phyloP scores from a whole-genome alignment of 2,113 vertebrate species.

The Gila orcuttii region DNA sequence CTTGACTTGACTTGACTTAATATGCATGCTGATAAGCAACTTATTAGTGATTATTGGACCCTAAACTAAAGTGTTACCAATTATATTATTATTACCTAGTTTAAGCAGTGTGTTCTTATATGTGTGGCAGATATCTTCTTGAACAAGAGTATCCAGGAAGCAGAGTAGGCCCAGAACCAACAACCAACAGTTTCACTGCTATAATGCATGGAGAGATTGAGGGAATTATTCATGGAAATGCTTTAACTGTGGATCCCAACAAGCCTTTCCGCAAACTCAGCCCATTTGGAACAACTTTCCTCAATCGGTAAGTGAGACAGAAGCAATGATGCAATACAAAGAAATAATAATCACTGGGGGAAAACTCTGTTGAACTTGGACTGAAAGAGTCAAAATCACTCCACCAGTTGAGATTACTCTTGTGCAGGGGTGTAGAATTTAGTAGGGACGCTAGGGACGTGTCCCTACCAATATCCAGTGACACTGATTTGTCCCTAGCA shows the following conservation, averaged over 20 bases:
- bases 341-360: background rate
- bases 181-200: conserved; percentile 88
- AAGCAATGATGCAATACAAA: conserved; percentile 2
- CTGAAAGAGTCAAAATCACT: background rate
- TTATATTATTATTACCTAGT: no score
- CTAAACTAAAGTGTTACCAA: no score
- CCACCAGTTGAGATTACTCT: background rate
- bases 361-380: background rate
- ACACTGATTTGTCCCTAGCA: no score
- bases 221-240: conserved; percentile 84
- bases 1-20: no score
- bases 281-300: conserved; percentile 86
- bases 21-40: no score
- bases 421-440: no score
- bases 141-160: conserved; percentile 88
- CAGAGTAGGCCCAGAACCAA: conserved; percentile 88
- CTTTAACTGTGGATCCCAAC: conserved; percentile 84
- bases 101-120: background rate
- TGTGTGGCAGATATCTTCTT: conserved; percentile 79
- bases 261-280: conserved; percentile 90
- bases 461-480: no score
- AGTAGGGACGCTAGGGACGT: no score
- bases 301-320: conserved; percentile 80
- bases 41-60: no score
- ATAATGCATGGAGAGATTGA: conserved; percentile 84